Evolutionary conservation across 2,797 vertebrate genomes (phyloP).

Genomic region (Paratrypauchen microcephalus): DNA sequence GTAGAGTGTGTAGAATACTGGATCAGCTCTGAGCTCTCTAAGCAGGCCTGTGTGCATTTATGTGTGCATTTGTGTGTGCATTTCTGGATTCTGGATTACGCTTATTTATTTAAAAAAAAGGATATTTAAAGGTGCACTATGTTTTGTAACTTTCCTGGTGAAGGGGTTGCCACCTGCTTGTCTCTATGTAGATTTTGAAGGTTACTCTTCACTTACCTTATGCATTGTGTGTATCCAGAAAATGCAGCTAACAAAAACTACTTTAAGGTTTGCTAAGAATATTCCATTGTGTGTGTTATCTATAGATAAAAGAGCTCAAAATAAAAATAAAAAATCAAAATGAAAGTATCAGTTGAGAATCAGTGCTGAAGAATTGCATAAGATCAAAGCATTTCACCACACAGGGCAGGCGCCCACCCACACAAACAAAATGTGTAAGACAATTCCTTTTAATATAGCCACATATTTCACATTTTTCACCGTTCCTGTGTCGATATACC

Average conservation of each 20-base stretch:
- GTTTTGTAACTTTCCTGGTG: background rate
- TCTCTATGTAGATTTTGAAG: background rate
- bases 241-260: too few relatives aligned
- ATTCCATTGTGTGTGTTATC: background rate
- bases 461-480: conserved; percentile 27
- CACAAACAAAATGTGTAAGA: conserved; percentile 37
- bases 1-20: conserved; percentile 10
- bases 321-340: conserved; percentile 14
- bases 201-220: too few relatives aligned
- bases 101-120: background rate
- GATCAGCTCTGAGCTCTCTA: background rate
- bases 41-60: conserved; percentile 6
- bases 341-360: conserved; percentile 8
- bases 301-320: background rate
- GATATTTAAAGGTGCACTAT: background rate
- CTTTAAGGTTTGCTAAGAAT: background rate
- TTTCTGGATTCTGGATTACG: background rate
- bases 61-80: conserved; percentile 5
- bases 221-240: too few relatives aligned
- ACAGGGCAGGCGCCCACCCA: conserved; percentile 43
- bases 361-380: conserved; percentile 31
- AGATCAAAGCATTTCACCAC: conserved; percentile 44
- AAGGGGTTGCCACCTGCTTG: background rate
- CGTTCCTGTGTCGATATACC: background rate
- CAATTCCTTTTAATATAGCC: conserved; percentile 29